These are phyloP conservation scores for Caenorhabditis japonica DNA, from an alignment of 2,888 invertebrate genomes.

Conservation along the genomic window DNA sequence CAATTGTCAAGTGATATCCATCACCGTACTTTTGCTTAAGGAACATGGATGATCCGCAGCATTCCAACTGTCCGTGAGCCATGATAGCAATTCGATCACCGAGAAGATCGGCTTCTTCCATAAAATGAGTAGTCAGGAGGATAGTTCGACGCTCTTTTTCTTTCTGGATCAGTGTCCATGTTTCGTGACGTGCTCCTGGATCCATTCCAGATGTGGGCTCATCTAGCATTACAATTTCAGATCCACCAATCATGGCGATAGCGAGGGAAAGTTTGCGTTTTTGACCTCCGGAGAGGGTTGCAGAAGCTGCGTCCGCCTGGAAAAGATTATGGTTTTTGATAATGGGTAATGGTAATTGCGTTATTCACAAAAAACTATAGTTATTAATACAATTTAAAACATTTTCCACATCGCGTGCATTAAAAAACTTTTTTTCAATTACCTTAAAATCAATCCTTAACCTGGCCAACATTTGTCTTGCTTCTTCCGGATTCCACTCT, in stretches of 20 bases:
- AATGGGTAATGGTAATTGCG: too few relatives aligned
- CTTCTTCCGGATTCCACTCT: conserved; percentile 81
- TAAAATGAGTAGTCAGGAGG: conserved; percentile 88
- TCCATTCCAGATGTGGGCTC: conserved; percentile 80
- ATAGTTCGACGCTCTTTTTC: conserved; percentile 82
- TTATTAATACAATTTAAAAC: too few relatives aligned
- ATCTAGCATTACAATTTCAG: conserved; percentile 79
- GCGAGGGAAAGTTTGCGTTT: conserved; percentile 86
- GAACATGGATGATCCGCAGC: conserved; percentile 84
- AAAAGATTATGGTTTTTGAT: too few relatives aligned
- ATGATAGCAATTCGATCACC: conserved; percentile 89
- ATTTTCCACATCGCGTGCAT: too few relatives aligned
- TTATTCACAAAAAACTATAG: too few relatives aligned
- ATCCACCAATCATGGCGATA: conserved; percentile 85
- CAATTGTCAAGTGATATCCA: conserved; percentile 86
- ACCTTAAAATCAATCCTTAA: conserved; percentile 79
- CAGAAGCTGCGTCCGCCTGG: conserved; percentile 54
- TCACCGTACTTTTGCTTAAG: conserved; percentile 88
- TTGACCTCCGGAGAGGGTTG: conserved; percentile 84
- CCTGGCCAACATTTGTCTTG: conserved; percentile 82
- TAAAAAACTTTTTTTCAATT: too few relatives aligned
- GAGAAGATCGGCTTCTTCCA: conserved; percentile 91
- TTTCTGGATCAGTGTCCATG: conserved; percentile 85
- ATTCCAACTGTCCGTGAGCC: conserved; percentile 86
- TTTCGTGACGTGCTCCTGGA: conserved; percentile 80